Conservation (phyloP, 2,888 invertebrate species). For the Alviniconcha strummeri region DNA sequence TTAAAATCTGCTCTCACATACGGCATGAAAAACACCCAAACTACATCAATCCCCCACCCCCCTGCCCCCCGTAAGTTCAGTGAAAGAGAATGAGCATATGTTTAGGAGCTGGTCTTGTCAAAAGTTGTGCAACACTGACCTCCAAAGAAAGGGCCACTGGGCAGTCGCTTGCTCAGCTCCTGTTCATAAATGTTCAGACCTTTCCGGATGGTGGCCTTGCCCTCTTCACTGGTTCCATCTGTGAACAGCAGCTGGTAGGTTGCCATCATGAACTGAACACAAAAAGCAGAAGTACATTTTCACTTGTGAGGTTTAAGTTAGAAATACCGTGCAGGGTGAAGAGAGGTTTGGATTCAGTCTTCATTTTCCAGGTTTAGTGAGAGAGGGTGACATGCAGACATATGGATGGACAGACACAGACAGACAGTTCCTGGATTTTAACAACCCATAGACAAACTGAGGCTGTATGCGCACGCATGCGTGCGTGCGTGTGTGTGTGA, state of each 20-base stretch:
- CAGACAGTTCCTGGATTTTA: not conserved
- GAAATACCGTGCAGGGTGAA: too few relatives aligned
- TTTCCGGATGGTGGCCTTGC: slow-evolving; percentile 8
- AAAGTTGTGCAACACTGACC: not conserved
- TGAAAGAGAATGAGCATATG: too few relatives aligned
- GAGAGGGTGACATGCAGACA: not conserved
- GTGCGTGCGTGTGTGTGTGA: not conserved
- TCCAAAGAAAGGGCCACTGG: slow-evolving; percentile 27
- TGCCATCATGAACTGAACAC: slow-evolving; percentile 27
- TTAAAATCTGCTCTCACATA: too few relatives aligned
- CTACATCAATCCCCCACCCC: too few relatives aligned
- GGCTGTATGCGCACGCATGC: too few relatives aligned
- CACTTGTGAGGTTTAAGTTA: too few relatives aligned
- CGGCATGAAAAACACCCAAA: too few relatives aligned
- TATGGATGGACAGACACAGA: not conserved
- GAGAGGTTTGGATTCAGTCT: too few relatives aligned
- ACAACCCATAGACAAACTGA: not conserved
- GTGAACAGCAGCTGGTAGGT: slow-evolving; percentile 25
- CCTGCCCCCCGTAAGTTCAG: too few relatives aligned
- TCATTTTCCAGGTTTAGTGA: too few relatives aligned
- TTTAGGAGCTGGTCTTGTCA: too few relatives aligned
- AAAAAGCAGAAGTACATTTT: not conserved
- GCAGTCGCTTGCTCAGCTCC: slow-evolving; percentile 11
- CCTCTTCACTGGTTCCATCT: slow-evolving; percentile 15
- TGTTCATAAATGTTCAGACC: slow-evolving; percentile 21